Percentiles rank a stretch among this genome's conserved stretches.
phyloP scores from a whole-genome alignment of 2,888 invertebrate species.

The Teleiodes luculella region DNA sequence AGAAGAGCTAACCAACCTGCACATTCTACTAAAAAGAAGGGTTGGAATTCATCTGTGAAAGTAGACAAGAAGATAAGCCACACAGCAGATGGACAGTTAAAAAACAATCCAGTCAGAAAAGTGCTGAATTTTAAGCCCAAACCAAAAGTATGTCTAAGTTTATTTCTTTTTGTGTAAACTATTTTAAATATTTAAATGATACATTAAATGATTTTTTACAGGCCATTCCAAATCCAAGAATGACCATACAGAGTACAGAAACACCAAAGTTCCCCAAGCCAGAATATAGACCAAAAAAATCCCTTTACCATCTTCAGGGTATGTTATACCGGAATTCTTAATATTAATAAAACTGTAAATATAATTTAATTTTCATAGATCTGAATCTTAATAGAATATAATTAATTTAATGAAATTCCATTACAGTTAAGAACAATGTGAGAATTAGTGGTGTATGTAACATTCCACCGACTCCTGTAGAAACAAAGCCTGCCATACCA shows the following conservation, averaged over 20 bases:
- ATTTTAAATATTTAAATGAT: not conserved
- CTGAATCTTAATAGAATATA: too few relatives aligned
- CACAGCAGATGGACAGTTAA: constrained; percentile 48
- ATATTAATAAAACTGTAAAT: too few relatives aligned
- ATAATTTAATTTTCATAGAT: too few relatives aligned
- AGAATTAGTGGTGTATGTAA: constrained; percentile 62
- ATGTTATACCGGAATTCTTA: constrained; percentile 17
- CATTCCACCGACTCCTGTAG: constrained; percentile 55
- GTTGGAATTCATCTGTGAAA: constrained; percentile 68
- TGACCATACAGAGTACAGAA: constrained; percentile 37
- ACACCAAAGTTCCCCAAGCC: constrained; percentile 56
- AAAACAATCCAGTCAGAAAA: constrained; percentile 55
- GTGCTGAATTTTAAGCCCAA: constrained; percentile 57
- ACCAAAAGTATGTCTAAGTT: constrained; percentile 39
- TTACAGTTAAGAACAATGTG: constrained; percentile 38
- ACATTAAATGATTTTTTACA: constrained; percentile 29
- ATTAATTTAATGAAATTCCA: too few relatives aligned
- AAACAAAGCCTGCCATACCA: constrained; percentile 29
- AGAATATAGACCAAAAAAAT: constrained; percentile 46
- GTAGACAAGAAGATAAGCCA: constrained; percentile 52
- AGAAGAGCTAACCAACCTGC: constrained; percentile 29
- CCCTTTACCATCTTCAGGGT: constrained; percentile 46
- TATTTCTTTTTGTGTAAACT: too few relatives aligned
- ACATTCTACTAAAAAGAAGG: constrained; percentile 44
- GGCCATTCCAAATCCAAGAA: constrained; percentile 35